A percentile compares a stretch with the other conserved stretches of the same genome.
Conservation (phyloP, 2,888 invertebrate genomes). For the Cerastis rubricosa region DNA sequence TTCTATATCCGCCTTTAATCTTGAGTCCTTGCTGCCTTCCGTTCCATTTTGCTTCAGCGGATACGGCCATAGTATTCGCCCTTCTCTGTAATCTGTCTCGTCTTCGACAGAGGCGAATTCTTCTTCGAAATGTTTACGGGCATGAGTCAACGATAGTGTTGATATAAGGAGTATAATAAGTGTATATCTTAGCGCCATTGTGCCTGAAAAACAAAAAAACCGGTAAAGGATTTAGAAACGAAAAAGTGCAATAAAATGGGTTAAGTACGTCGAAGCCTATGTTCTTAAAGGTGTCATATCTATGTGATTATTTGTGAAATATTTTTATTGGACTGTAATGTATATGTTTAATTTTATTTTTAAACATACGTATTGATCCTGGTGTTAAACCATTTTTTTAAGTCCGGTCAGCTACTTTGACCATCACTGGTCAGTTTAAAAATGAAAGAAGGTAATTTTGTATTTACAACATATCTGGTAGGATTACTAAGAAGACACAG, state of each 20-base stretch:
- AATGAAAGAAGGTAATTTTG: not conserved
- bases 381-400: not conserved
- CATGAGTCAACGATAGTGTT: constrained; percentile 62
- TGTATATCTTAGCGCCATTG: constrained; percentile 73
- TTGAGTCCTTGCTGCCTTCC: constrained; percentile 49
- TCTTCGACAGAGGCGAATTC: constrained; percentile 74
- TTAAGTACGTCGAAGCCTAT: not conserved
- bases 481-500: not conserved
- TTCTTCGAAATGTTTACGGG: constrained; percentile 68
- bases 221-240: not conserved
- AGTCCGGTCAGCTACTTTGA: not conserved
- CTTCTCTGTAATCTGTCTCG: constrained; percentile 69
- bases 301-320: not conserved
- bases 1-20: constrained; percentile 44
- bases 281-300: not conserved
- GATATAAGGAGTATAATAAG: constrained; percentile 62
- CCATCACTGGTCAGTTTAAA: not conserved
- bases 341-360: too few species aligned
- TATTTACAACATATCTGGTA: not conserved
- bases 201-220: constrained; percentile 65
- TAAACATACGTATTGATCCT: not conserved
- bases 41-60: constrained; percentile 71
- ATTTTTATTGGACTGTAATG: not conserved
- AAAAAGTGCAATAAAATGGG: not conserved
- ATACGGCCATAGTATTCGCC: constrained; percentile 81